A percentile compares a stretch with the other conserved stretches of the same genome.
These are phyloP conservation scores for Tiliqua scincoides DNA, from an alignment of 2,113 vertebrate genomes.

Conservation along the genomic window DNA sequence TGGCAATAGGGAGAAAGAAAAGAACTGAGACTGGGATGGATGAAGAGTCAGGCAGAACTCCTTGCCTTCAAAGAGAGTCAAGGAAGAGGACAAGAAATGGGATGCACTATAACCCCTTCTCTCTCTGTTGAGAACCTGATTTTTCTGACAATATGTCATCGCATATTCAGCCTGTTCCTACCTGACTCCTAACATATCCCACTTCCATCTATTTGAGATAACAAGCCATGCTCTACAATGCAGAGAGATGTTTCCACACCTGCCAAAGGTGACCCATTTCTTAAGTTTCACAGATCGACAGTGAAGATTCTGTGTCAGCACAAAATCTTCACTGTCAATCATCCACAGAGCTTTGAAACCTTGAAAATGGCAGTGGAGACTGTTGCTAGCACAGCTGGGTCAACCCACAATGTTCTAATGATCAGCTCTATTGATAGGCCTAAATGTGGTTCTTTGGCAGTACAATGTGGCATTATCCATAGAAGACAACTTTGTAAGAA, in stretches of 20 bases:
- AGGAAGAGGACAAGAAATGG: too few species aligned
- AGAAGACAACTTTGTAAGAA: neutral
- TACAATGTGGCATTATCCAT: neutral
- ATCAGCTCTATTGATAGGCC: neutral
- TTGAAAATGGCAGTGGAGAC: neutral
- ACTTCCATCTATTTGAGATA: neutral
- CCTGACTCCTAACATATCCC: neutral
- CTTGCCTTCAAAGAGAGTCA: neutral
- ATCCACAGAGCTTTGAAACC: neutral
- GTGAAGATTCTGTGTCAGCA: too few species aligned
- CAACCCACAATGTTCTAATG: neutral
- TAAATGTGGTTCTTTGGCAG: neutral
- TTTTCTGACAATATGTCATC: neutral
- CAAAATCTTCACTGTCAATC: neutral
- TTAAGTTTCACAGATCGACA: too few species aligned
- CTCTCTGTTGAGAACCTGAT: neutral
- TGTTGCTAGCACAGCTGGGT: neutral
- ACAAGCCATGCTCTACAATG: neutral
- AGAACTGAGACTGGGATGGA: too few species aligned
- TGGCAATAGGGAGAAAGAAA: too few species aligned
- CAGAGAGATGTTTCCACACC: neutral
- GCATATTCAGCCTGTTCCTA: neutral
- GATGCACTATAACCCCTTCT: neutral
- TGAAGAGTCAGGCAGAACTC: neutral
- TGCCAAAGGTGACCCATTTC: neutral